Evolutionary conservation across 2,888 invertebrate species (phyloP).

Genomic region (Patella pellucida): DNA sequence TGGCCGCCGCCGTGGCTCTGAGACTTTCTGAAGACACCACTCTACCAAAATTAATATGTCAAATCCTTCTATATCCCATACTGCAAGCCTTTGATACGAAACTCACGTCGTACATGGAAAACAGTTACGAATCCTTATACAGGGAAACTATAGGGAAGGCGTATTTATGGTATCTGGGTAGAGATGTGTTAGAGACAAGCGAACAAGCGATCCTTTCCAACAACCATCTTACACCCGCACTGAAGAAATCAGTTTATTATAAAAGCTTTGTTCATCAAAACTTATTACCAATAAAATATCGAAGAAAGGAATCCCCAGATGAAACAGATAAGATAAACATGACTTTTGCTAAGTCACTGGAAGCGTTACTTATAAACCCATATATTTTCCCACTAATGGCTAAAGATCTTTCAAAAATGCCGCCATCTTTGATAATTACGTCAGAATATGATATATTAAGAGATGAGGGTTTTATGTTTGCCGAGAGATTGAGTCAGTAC

Average conservation of each 20-base stretch:
- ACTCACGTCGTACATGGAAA: constrained; percentile 42
- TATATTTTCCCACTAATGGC: constrained; percentile 64
- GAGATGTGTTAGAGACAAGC: constrained; percentile 2
- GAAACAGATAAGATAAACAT: constrained; percentile 14
- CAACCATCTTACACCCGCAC: constrained; percentile 35
- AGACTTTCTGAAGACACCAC: constrained; percentile 36
- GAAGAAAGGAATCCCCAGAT: not conserved
- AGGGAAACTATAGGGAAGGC: constrained; percentile 22
- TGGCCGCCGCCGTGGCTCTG: constrained; percentile 48
- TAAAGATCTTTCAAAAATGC: constrained; percentile 49
- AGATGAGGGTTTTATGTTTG: constrained; percentile 67
- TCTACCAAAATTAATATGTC: constrained; percentile 31
- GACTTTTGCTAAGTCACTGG: constrained; percentile 20
- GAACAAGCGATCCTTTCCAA: constrained; percentile 27
- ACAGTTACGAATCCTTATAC: constrained; percentile 18
- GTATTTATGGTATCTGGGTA: constrained; percentile 30
- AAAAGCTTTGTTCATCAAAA: constrained; percentile 25
- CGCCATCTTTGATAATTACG: constrained; percentile 61
- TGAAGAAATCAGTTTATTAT: constrained; percentile 34
- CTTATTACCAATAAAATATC: constrained; percentile 19
- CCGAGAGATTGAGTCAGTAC: constrained; percentile 48
- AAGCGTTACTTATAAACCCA: constrained; percentile 35
- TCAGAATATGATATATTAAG: constrained; percentile 67
- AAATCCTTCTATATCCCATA: constrained; percentile 61
- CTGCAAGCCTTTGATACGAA: constrained; percentile 64